These are phyloP conservation scores for Drosophila neutralis DNA, from an alignment of 2,888 invertebrate species.

Conservation along the genomic window DNA sequence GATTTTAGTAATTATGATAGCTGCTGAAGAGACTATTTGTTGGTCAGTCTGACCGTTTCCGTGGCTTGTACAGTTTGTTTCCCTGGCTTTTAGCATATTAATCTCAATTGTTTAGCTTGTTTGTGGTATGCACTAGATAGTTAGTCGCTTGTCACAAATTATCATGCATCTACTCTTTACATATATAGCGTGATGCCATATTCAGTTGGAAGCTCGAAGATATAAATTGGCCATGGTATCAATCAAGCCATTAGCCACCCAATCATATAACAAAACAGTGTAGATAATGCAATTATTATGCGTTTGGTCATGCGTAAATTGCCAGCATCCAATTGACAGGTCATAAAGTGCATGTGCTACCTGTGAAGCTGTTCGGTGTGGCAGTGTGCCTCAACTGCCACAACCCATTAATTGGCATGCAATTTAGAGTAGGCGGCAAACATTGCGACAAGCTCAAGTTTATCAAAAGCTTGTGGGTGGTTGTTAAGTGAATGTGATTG, in stretches of 20 bases:
- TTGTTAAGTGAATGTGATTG: constrained; percentile 4
- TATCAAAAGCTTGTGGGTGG: constrained; percentile 30
- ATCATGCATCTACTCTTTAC: not conserved
- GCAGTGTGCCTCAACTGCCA: constrained; percentile 25
- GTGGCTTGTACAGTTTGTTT: not conserved
- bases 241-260: constrained; percentile 19
- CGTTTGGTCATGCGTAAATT: constrained; percentile 8
- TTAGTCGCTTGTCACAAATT: not conserved
- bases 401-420: constrained; percentile 33
- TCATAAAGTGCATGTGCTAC: constrained; percentile 18
- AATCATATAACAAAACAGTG: not conserved
- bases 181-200: not conserved
- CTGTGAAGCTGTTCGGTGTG: not conserved
- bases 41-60: not conserved
- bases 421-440: constrained; percentile 23
- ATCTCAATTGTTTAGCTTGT: not conserved
- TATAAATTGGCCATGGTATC: constrained; percentile 3
- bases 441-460: constrained; percentile 22
- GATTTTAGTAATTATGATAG: not conserved
- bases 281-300: constrained; percentile 36
- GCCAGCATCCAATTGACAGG: constrained; percentile 6
- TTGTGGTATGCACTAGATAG: not conserved
- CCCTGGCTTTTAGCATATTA: not conserved
- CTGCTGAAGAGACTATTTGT: not conserved
- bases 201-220: not conserved